phyloP scores from a whole-genome alignment of 2,888 invertebrate genomes.

The Daptonema setosum region DNA sequence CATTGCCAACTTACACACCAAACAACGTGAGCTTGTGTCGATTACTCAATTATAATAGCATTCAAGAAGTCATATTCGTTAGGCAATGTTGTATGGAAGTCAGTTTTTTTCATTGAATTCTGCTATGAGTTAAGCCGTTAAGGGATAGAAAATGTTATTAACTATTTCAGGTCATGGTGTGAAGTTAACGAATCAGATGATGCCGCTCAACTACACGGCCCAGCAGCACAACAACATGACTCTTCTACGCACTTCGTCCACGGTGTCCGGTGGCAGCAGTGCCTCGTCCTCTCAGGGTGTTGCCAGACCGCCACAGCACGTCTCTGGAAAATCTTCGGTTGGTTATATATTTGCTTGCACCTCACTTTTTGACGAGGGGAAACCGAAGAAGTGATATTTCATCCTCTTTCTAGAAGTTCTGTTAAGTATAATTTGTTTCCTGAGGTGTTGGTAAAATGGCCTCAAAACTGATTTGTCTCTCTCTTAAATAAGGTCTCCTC shows the following conservation, averaged over 20 bases:
- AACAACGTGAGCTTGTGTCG: background rate
- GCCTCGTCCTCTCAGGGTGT: background rate
- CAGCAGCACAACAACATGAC: background rate
- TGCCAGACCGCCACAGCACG: background rate
- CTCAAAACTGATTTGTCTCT: too few species aligned
- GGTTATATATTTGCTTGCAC: background rate
- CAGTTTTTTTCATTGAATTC: background rate
- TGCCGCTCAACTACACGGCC: background rate
- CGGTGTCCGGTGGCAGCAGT: slow-evolving; percentile 5
- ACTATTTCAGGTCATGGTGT: slow-evolving; percentile 9
- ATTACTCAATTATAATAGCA: background rate
- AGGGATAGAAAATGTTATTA: too few species aligned
- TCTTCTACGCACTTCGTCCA: slow-evolving; percentile 8
- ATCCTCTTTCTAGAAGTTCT: too few species aligned
- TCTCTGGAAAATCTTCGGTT: background rate
- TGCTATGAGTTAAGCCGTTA: too few species aligned
- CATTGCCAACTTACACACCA: too few species aligned
- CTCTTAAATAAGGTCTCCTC: too few species aligned
- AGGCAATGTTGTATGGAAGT: too few species aligned
- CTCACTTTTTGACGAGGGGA: background rate
- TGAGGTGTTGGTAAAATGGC: too few species aligned
- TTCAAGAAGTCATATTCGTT: background rate
- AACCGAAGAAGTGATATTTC: background rate
- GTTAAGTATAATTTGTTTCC: too few species aligned
- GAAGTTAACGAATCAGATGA: background rate